Evolutionary conservation across 2,888 invertebrate species (phyloP).

Genomic region (Drosophila subquinaria): DNA sequence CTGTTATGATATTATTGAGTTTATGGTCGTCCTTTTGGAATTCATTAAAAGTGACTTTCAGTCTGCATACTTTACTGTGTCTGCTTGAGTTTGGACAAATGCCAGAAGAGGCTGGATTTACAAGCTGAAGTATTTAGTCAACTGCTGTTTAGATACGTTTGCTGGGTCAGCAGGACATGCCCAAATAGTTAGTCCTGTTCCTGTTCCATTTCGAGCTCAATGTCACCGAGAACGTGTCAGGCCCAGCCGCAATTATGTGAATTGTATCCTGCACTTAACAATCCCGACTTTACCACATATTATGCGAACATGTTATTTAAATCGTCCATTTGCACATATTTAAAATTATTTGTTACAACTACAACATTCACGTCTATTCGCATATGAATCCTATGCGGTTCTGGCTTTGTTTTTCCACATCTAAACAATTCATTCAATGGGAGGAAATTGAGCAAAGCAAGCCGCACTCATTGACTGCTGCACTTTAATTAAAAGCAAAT

Average conservation of each 20-base stretch:
- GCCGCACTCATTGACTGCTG: conserved; percentile 69
- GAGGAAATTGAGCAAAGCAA: conserved; percentile 73
- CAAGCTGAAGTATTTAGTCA: conserved; percentile 1
- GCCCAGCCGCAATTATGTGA: conserved; percentile 15
- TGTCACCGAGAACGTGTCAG: conserved; percentile 28
- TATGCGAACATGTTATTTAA: background rate
- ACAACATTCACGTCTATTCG: conserved; percentile 32
- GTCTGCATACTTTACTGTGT: conserved; percentile 8
- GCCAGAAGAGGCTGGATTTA: background rate
- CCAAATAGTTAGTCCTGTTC: conserved; percentile 7
- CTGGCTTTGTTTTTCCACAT: conserved; percentile 15
- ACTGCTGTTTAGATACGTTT: conserved; percentile 17
- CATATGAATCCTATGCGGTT: conserved; percentile 11
- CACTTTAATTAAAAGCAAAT: conserved; percentile 69
- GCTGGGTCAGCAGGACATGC: conserved; percentile 9
- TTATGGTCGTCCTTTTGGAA: conserved; percentile 26
- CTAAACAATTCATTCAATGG: conserved; percentile 25
- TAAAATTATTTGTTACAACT: conserved; percentile 7
- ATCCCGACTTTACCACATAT: conserved; percentile 2
- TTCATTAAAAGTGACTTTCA: conserved; percentile 49
- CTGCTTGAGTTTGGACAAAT: conserved; percentile 5
- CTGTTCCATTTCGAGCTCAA: conserved; percentile 19
- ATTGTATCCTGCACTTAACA: conserved; percentile 10
- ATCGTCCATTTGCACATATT: conserved; percentile 4
- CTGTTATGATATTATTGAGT: conserved; percentile 31